These are phyloP conservation scores for Chanos chanos DNA, from an alignment of 2,797 vertebrate genomes.

Conservation along the genomic window DNA sequence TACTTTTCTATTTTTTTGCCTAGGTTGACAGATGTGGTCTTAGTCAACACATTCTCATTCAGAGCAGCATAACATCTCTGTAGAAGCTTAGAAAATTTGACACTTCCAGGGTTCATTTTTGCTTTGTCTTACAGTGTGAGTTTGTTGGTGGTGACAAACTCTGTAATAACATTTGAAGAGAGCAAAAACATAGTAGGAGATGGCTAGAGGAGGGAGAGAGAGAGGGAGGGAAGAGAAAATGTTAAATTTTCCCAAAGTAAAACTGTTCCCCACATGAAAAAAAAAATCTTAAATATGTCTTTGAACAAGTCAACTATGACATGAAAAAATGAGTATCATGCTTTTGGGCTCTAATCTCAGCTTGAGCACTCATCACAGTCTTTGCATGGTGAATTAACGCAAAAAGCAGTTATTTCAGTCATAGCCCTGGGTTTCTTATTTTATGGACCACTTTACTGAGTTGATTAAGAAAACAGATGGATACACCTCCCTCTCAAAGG, in stretches of 20 bases:
- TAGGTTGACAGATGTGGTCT: neutral
- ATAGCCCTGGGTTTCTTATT: neutral
- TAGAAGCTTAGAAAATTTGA: neutral
- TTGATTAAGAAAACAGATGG: neutral
- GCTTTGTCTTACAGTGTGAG: neutral
- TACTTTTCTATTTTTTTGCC: neutral
- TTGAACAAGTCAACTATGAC: neutral
- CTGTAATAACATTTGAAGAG: too few relatives aligned
- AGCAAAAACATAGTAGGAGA: too few relatives aligned
- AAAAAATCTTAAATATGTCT: too few relatives aligned
- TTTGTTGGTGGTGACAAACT: too few relatives aligned
- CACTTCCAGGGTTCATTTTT: neutral
- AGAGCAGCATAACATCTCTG: too few relatives aligned
- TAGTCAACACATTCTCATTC: neutral
- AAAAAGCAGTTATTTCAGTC: constrained; percentile 1
- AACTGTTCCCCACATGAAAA: too few relatives aligned
- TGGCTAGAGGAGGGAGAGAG: too few relatives aligned
- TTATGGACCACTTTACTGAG: neutral
- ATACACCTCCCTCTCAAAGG: neutral
- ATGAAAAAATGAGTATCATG: constrained; percentile 10
- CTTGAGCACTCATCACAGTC: neutral
- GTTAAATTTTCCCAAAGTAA: too few relatives aligned
- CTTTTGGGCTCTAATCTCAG: neutral
- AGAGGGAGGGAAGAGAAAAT: too few relatives aligned
- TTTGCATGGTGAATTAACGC: neutral